These are phyloP conservation scores for Cheilosia vulpina DNA, from an alignment of 2,888 invertebrate species.

Conservation along the genomic window DNA sequence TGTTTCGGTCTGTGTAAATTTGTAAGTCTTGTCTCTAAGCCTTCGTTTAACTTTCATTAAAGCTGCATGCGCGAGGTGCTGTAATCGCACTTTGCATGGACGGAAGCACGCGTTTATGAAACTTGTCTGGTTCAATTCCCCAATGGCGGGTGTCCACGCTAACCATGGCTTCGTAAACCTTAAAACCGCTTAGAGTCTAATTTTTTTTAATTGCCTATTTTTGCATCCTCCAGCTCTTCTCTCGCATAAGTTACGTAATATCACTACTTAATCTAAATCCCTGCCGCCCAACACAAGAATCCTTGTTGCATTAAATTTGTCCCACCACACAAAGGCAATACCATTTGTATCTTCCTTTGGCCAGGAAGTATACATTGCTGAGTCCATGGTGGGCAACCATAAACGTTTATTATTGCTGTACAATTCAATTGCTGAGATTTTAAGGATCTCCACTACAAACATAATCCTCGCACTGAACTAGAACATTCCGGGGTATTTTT, in stretches of 20 bases:
- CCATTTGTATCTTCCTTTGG: slow-evolving; percentile 2
- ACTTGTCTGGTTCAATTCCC: too few relatives aligned
- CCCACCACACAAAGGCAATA: slow-evolving; percentile 42
- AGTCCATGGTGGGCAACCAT: slow-evolving; percentile 50
- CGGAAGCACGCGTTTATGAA: too few relatives aligned
- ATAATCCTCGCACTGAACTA: slow-evolving; percentile 56
- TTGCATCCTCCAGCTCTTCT: too few relatives aligned
- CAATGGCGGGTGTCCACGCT: too few relatives aligned
- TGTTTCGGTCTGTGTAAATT: too few relatives aligned
- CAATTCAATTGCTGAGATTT: slow-evolving; percentile 72
- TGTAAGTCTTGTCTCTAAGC: too few relatives aligned
- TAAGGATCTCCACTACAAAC: slow-evolving; percentile 24
- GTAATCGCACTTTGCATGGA: too few relatives aligned
- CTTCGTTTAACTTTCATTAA: too few relatives aligned
- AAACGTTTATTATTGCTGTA: slow-evolving; percentile 66
- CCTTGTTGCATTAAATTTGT: slow-evolving; percentile 59
- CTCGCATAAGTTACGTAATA: not conserved
- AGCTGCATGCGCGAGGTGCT: too few relatives aligned
- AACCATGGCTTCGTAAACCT: too few relatives aligned
- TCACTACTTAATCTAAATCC: slow-evolving; percentile 24
- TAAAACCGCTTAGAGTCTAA: not conserved
- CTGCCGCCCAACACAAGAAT: slow-evolving; percentile 20
- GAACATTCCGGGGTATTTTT: slow-evolving; percentile 23
- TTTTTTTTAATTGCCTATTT: too few relatives aligned
- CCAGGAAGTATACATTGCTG: not conserved